phyloP scores from a whole-genome alignment of 2,888 invertebrate species.

The Ormyrus pomaceus region DNA sequence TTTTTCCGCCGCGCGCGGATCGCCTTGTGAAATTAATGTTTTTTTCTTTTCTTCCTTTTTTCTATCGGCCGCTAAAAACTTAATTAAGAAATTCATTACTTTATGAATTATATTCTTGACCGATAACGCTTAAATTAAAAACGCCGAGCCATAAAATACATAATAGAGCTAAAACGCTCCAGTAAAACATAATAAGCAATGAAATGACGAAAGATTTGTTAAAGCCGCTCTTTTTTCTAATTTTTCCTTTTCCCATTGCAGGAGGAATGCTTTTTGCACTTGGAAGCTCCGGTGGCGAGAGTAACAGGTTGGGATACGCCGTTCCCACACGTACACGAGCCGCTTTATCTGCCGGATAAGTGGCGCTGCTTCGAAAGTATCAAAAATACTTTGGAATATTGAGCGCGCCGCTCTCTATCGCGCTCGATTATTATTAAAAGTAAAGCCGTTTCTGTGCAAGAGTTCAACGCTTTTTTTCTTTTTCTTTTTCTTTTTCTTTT shows the following conservation, averaged over 20 bases:
- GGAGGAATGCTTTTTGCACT: slow-evolving; percentile 94
- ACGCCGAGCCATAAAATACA: too few species aligned
- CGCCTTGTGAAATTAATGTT: too few species aligned
- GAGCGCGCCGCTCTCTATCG: slow-evolving; percentile 62
- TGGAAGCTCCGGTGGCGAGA: slow-evolving; percentile 94
- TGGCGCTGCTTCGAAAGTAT: slow-evolving; percentile 93
- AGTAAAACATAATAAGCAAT: too few species aligned
- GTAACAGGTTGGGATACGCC: slow-evolving; percentile 98
- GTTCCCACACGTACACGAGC: slow-evolving; percentile 97
- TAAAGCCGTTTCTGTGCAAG: slow-evolving; percentile 47
- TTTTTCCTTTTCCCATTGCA: slow-evolving; percentile 71
- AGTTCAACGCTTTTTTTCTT: slow-evolving; percentile 44
- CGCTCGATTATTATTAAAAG: slow-evolving; percentile 46
- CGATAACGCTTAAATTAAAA: too few species aligned
- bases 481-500: slow-evolving; percentile 41
- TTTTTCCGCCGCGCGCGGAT: too few species aligned
- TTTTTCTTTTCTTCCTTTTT: too few species aligned
- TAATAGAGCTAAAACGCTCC: too few species aligned
- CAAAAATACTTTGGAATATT: slow-evolving; percentile 85
- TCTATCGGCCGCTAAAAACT: too few species aligned
- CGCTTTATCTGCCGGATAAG: slow-evolving; percentile 96
- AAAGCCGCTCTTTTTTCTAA: not conserved
- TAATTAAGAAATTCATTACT: too few species aligned
- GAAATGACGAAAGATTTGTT: too few species aligned
- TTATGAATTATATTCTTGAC: too few species aligned